Percentiles rank a stretch among this genome's conserved stretches.
Evolutionary conservation across 2,888 invertebrate genomes (phyloP).

Genomic region (Cosmopolites sordidus): DNA sequence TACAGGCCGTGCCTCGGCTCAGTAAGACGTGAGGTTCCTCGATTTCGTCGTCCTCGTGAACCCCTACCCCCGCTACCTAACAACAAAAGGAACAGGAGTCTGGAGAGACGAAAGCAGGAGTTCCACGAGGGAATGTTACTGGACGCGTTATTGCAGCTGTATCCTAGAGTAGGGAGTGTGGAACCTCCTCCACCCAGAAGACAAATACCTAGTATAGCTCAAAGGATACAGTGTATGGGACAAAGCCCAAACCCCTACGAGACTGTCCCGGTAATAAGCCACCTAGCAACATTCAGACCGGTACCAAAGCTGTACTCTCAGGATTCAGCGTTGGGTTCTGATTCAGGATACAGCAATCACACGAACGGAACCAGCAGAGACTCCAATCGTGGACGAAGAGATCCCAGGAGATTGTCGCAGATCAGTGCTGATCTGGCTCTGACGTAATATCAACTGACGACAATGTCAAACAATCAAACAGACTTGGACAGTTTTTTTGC

Average conservation of each 20-base stretch:
- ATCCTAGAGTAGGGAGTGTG: constrained; percentile 68
- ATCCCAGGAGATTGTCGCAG: constrained; percentile 46
- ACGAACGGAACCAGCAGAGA: constrained; percentile 56
- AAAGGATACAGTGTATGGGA: constrained; percentile 46
- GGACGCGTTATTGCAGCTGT: constrained; percentile 66
- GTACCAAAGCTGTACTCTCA: constrained; percentile 63
- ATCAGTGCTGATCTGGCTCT: constrained; percentile 48
- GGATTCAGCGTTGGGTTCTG: constrained; percentile 77
- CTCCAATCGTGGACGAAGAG: constrained; percentile 44
- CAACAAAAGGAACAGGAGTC: constrained; percentile 50
- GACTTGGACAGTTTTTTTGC: background rate
- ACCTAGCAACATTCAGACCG: constrained; percentile 59
- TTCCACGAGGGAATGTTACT: constrained; percentile 78
- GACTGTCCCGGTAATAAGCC: constrained; percentile 64
- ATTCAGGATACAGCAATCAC: constrained; percentile 81
- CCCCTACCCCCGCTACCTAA: constrained; percentile 56
- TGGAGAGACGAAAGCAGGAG: constrained; percentile 60
- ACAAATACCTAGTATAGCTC: constrained; percentile 47
- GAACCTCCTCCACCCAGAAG: constrained; percentile 51
- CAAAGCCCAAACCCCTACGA: constrained; percentile 57
- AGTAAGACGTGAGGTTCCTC: constrained; percentile 49
- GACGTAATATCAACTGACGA: constrained; percentile 36
- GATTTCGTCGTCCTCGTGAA: constrained; percentile 59
- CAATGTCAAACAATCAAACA: background rate
- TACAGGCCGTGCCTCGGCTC: constrained; percentile 40